phyloP scores from a whole-genome alignment of 2,113 vertebrate genomes.

The Hippoglossus stenolepis region DNA sequence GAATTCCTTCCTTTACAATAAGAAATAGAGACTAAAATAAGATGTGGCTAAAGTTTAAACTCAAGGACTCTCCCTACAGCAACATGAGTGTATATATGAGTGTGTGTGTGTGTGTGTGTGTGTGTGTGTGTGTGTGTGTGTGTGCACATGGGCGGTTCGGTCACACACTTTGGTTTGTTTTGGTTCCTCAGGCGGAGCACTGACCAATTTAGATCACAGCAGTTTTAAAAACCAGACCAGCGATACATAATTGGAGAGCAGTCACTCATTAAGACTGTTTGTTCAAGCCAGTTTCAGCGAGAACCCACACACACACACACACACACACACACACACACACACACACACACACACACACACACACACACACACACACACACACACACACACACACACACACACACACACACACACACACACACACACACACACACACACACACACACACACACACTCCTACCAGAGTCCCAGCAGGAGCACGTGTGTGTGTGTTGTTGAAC shows the following conservation, averaged over 20 bases:
- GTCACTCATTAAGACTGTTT: conserved; percentile 55
- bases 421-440: neutral
- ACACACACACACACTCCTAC: neutral
- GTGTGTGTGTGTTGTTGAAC: no score
- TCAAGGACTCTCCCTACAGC: conserved; percentile 52
- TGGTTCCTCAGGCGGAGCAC: conserved; percentile 55
- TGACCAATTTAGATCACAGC: conserved; percentile 62
- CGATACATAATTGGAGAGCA: conserved; percentile 66
- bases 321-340: neutral
- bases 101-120: no score
- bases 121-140: neutral
- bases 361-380: neutral
- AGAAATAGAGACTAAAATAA: conserved; percentile 57
- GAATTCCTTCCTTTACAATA: conserved; percentile 51
- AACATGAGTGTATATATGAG: conserved; percentile 8
- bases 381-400: neutral
- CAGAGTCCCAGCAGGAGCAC: neutral
- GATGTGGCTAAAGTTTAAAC: conserved; percentile 44
- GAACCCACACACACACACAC: neutral
- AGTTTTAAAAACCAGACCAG: conserved; percentile 49
- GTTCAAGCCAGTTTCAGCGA: conserved; percentile 22
- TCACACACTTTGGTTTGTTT: conserved; percentile 71
- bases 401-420: no score
- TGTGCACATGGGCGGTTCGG: conserved; percentile 38
- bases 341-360: neutral